Conservation (phyloP, 1,140 invertebrate genomes). For the Caenorhabditis inopinata region DNA sequence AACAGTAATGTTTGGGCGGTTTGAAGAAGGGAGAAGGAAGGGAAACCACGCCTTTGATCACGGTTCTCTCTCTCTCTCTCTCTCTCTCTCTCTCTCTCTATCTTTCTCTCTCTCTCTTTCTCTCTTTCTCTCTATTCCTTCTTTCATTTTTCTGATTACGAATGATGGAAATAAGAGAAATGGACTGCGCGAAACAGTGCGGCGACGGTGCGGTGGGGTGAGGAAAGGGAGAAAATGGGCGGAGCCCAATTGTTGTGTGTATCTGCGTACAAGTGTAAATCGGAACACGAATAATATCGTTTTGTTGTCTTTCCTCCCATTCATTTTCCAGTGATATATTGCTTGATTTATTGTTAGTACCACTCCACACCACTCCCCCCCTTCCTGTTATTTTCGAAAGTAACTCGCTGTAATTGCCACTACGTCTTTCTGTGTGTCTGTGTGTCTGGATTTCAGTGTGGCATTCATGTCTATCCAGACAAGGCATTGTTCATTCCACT, state of each 20-base stretch:
- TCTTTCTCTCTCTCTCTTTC: neutral
- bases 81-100: no score
- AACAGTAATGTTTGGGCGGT: constrained; percentile 5
- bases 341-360: constrained; percentile 9
- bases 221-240: neutral
- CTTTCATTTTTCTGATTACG: neutral
- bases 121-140: no score
- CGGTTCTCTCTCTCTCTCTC: neutral
- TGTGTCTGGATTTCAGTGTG: no score
- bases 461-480: no score
- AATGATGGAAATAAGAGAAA: no score
- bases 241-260: neutral
- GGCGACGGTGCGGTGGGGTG: neutral
- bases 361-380: no score
- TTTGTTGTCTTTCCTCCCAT: neutral
- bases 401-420: no score
- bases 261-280: constrained; percentile 11
- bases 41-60: constrained; percentile 7
- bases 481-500: no score
- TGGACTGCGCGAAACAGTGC: no score
- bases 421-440: no score
- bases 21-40: no score
- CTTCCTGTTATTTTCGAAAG: no score
- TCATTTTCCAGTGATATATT: constrained; percentile 13
- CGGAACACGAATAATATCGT: neutral